These are phyloP conservation scores for Ormia ochracea DNA, from an alignment of 2,888 invertebrate species.

Conservation along the genomic window DNA sequence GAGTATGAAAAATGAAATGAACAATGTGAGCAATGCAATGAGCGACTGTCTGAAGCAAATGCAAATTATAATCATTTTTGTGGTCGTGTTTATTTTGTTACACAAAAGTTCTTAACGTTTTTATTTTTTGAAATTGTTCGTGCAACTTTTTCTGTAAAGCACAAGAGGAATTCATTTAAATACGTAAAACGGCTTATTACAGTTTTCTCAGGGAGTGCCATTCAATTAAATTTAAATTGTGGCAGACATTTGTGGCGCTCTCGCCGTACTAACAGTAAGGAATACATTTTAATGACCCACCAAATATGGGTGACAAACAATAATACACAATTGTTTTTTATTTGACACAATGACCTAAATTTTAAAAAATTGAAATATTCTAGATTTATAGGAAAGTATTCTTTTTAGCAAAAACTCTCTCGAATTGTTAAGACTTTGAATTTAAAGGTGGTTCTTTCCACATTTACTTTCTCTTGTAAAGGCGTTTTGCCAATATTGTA, in stretches of 20 bases:
- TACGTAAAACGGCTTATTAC: background rate
- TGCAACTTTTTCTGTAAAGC: no score
- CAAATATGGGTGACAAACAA: background rate
- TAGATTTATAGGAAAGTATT: background rate
- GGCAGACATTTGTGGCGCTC: background rate
- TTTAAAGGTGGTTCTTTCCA: background rate
- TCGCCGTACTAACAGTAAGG: background rate
- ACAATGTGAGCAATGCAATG: no score
- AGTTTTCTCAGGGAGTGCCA: conserved; percentile 7
- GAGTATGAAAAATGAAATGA: no score
- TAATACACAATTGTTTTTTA: background rate
- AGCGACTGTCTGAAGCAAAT: no score
- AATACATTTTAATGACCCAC: background rate
- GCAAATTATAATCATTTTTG: no score
- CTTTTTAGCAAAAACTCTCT: background rate
- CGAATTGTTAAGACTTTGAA: background rate
- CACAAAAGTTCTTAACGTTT: no score
- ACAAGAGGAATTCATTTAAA: background rate
- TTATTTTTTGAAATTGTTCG: no score
- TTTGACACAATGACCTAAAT: conserved; percentile 11
- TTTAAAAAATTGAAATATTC: background rate
- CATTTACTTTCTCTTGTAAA: background rate
- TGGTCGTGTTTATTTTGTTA: no score
- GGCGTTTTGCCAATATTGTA: background rate
- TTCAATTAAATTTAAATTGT: conserved; percentile 11